Percentiles rank a stretch among this genome's conserved stretches.
Evolutionary conservation across 1,140 invertebrate species (phyloP).

Genomic region (Maconellicoccus hirsutus): DNA sequence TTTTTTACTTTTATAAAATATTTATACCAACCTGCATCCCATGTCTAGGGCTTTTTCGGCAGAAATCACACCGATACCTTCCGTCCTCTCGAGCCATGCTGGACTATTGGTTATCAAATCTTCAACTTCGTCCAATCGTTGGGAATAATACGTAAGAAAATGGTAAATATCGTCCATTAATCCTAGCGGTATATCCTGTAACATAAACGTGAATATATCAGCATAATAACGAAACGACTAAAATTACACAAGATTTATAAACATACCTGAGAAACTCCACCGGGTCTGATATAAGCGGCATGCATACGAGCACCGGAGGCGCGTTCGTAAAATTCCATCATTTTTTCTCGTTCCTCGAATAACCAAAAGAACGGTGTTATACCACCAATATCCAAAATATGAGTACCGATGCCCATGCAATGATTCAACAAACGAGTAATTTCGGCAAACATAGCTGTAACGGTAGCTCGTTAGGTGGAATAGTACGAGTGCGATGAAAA

Average conservation of each 20-base stretch:
- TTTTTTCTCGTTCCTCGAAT: slow-evolving; percentile 96
- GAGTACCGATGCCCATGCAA: slow-evolving; percentile 84
- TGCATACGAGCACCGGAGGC: slow-evolving; percentile 95
- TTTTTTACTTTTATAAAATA: no score
- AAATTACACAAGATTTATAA: neutral
- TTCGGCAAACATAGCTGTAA: slow-evolving; percentile 72
- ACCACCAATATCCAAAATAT: slow-evolving; percentile 86
- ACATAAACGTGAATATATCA: neutral
- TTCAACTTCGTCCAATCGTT: slow-evolving; percentile 88
- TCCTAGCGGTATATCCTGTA: slow-evolving; percentile 81
- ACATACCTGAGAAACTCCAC: slow-evolving; percentile 57
- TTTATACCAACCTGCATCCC: slow-evolving; percentile 58
- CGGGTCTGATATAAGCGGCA: slow-evolving; percentile 88
- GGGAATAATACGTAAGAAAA: slow-evolving; percentile 67
- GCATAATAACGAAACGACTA: no score
- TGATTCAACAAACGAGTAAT: slow-evolving; percentile 89
- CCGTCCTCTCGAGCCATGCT: slow-evolving; percentile 80
- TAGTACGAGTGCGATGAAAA: neutral
- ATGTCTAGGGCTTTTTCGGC: slow-evolving; percentile 87
- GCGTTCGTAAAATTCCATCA: slow-evolving; percentile 97
- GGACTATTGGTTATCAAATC: slow-evolving; percentile 86
- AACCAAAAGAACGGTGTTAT: slow-evolving; percentile 97
- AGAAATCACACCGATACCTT: slow-evolving; percentile 75
- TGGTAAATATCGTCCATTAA: slow-evolving; percentile 94
- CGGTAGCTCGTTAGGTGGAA: slow-evolving; percentile 24